Evolutionary conservation across 1,140 invertebrate genomes (phyloP).

Genomic region (Drosophila trapezifrons): DNA sequence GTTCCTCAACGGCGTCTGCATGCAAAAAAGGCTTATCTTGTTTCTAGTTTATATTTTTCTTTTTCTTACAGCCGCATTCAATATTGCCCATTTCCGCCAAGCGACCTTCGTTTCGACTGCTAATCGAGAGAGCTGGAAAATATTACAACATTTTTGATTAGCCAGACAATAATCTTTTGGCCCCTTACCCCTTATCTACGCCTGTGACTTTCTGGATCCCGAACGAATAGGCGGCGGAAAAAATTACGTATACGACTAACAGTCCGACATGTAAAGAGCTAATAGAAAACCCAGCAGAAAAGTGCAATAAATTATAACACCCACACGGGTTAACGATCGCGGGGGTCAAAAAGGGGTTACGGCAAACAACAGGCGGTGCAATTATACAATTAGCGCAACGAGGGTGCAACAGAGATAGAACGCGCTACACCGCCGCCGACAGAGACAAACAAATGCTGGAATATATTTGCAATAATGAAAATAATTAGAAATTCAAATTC

Average conservation of each 20-base stretch:
- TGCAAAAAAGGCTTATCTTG: slow-evolving; percentile 4
- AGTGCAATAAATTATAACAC: slow-evolving; percentile 47
- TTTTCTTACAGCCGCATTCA: slow-evolving; percentile 7
- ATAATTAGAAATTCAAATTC: slow-evolving; percentile 78
- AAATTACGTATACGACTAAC: not conserved
- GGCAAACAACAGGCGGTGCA: slow-evolving; percentile 31
- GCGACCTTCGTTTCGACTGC: slow-evolving; percentile 17
- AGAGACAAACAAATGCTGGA: slow-evolving; percentile 1
- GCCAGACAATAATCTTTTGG: slow-evolving; percentile 19
- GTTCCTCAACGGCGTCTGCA: slow-evolving; percentile 1
- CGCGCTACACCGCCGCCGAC: no score
- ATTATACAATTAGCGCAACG: slow-evolving; percentile 45
- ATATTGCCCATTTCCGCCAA: slow-evolving; percentile 7
- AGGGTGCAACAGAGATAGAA: slow-evolving; percentile 2
- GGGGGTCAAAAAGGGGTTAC: slow-evolving; percentile 24
- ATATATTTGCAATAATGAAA: slow-evolving; percentile 41
- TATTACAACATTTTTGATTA: slow-evolving; percentile 36
- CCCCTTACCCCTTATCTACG: not conserved
- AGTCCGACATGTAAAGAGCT: slow-evolving; percentile 1
- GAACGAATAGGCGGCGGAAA: not conserved
- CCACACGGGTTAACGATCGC: slow-evolving; percentile 40
- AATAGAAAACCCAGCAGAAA: slow-evolving; percentile 15
- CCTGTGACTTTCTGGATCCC: slow-evolving; percentile 7
- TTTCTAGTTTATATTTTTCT: not conserved
- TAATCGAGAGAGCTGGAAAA: slow-evolving; percentile 19